These are phyloP conservation scores for Coelinius sp. DNA, from an alignment of 2,888 invertebrate species.

Conservation along the genomic window DNA sequence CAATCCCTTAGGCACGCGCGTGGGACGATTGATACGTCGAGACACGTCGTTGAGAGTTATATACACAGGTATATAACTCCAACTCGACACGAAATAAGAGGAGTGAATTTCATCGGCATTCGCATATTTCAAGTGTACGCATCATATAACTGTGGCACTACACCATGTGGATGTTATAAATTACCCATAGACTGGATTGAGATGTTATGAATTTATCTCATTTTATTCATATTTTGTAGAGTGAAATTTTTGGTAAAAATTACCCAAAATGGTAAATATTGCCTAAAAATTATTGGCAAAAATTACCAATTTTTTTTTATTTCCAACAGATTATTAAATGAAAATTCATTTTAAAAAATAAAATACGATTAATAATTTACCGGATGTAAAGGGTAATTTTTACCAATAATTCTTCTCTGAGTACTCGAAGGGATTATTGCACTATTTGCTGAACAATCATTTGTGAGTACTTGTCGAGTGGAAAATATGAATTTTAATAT, in stretches of 20 bases:
- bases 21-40: constrained; percentile 40
- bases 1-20: constrained; percentile 27
- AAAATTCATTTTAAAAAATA: too few species aligned
- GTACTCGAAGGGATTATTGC: not conserved
- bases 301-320: too few species aligned
- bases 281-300: too few species aligned
- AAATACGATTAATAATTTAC: not conserved
- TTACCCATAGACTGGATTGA: constrained; percentile 32
- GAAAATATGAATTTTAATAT: too few species aligned
- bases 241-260: too few species aligned
- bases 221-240: not conserved
- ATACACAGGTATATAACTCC: constrained; percentile 21
- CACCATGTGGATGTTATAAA: constrained; percentile 10
- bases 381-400: not conserved
- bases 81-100: constrained; percentile 20
- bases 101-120: constrained; percentile 24
- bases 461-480: not conserved
- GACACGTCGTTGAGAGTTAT: constrained; percentile 28
- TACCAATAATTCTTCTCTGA: not conserved
- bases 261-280: too few species aligned
- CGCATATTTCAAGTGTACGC: constrained; percentile 13
- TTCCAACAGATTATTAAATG: too few species aligned
- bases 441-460: not conserved
- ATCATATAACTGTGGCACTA: constrained; percentile 17
- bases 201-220: constrained; percentile 29